Evolutionary conservation across 2,113 vertebrate genomes (phyloP).

Genomic region (Symphodus melops): DNA sequence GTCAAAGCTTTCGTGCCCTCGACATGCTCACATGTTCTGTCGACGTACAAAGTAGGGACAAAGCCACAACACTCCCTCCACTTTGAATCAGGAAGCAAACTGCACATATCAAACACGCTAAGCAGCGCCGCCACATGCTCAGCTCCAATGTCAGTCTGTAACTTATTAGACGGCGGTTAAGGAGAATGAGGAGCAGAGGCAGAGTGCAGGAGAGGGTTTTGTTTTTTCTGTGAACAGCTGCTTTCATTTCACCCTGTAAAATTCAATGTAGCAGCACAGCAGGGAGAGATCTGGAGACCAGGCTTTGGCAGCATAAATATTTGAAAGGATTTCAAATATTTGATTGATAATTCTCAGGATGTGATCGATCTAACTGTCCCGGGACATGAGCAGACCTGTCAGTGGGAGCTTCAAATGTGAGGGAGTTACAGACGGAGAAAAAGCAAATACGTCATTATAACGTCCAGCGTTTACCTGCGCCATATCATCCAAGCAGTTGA

Average conservation of each 20-base stretch:
- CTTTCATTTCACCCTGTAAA: slow-evolving; percentile 61
- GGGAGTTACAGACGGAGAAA: slow-evolving; percentile 20
- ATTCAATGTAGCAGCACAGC: slow-evolving; percentile 30
- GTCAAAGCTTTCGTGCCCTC: background rate
- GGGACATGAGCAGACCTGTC: slow-evolving; percentile 8
- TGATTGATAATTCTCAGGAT: slow-evolving; percentile 58
- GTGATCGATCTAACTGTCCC: slow-evolving; percentile 51
- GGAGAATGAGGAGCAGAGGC: slow-evolving; percentile 61
- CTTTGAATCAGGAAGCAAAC: slow-evolving; percentile 60
- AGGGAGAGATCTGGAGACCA: slow-evolving; percentile 54
- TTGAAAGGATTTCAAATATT: slow-evolving; percentile 65
- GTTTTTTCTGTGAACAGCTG: slow-evolving; percentile 64
- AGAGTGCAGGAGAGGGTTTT: slow-evolving; percentile 15
- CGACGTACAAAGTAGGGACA: slow-evolving; percentile 34
- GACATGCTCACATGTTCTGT: slow-evolving; percentile 23
- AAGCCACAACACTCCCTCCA: slow-evolving; percentile 40
- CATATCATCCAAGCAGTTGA: slow-evolving; percentile 98
- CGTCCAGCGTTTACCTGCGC: slow-evolving; percentile 86
- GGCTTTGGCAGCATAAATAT: slow-evolving; percentile 54
- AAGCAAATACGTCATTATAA: background rate
- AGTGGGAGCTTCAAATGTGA: background rate
- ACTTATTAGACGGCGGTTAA: slow-evolving; percentile 62
- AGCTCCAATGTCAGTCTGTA: slow-evolving; percentile 59
- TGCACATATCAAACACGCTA: slow-evolving; percentile 52
- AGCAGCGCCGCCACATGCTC: slow-evolving; percentile 61